These are phyloP conservation scores for Metopia argyrocephala DNA, from an alignment of 2,888 invertebrate species.

Conservation along the genomic window DNA sequence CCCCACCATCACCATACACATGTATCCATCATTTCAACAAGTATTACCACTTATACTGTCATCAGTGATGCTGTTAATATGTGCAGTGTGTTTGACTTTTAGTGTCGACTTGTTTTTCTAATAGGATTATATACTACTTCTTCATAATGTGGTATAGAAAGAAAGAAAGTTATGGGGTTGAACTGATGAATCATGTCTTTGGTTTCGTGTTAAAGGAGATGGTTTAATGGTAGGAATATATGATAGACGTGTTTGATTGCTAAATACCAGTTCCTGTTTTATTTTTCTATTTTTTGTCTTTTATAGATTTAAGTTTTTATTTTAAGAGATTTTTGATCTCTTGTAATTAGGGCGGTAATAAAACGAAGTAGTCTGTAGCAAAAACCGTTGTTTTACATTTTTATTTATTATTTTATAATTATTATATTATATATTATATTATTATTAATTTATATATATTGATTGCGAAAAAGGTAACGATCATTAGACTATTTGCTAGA, in stretches of 20 bases:
- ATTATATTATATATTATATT: no score
- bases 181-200: neutral
- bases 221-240: slow-evolving; percentile 50
- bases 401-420: no score
- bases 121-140: slow-evolving; percentile 54
- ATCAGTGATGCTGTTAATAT: neutral
- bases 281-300: slow-evolving; percentile 27
- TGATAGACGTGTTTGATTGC: slow-evolving; percentile 58
- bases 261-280: slow-evolving; percentile 48
- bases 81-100: slow-evolving; percentile 58
- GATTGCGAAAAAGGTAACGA: no score
- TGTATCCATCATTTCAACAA: neutral
- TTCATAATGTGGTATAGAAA: neutral
- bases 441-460: no score
- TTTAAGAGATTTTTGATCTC: slow-evolving; percentile 3
- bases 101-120: slow-evolving; percentile 63
- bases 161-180: neutral
- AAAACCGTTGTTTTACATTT: no score
- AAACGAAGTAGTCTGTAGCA: no score
- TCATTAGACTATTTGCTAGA: no score
- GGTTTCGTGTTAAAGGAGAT: slow-evolving; percentile 13
- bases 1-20: neutral
- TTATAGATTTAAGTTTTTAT: neutral
- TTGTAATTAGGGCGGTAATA: slow-evolving; percentile 19
- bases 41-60: neutral